A percentile compares a stretch with the other conserved stretches of the same genome.
Evolutionary conservation across 2,113 vertebrate species (phyloP).

Genomic region (Oreochromis niloticus): DNA sequence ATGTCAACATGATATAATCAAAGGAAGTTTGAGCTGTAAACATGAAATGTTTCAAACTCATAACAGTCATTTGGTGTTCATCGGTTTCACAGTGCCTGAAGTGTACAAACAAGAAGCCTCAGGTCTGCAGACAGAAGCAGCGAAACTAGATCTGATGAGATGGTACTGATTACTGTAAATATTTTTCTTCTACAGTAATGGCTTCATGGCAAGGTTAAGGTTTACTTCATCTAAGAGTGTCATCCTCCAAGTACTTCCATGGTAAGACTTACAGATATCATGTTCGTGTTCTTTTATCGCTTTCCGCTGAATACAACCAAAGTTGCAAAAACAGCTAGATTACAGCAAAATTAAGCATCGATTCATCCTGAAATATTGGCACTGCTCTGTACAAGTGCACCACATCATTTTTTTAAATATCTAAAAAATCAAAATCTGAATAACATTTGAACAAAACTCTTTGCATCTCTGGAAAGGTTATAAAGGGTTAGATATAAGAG

Average conservation of each 20-base stretch:
- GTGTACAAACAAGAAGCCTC: neutral
- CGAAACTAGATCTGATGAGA: neutral
- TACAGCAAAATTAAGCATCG: neutral
- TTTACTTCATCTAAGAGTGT: neutral
- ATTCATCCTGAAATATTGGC: neutral
- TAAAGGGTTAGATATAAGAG: neutral
- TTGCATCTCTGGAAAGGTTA: neutral
- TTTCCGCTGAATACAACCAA: neutral
- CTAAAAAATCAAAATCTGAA: neutral
- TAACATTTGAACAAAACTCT: neutral
- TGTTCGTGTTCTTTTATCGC: neutral
- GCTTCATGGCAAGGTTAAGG: neutral
- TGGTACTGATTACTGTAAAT: constrained; percentile 22
- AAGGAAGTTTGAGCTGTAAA: constrained; percentile 21
- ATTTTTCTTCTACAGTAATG: neutral
- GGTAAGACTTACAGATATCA: neutral
- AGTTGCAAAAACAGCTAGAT: neutral
- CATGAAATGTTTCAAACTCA: constrained; percentile 39
- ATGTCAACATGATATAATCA: neutral
- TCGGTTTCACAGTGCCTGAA: neutral
- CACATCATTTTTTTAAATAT: neutral
- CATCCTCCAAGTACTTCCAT: neutral
- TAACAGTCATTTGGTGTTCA: constrained; percentile 46
- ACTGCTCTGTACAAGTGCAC: neutral
- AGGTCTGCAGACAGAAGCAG: neutral